Conservation (phyloP, 2,888 invertebrate genomes). For the Stenichneumon culpator region DNA sequence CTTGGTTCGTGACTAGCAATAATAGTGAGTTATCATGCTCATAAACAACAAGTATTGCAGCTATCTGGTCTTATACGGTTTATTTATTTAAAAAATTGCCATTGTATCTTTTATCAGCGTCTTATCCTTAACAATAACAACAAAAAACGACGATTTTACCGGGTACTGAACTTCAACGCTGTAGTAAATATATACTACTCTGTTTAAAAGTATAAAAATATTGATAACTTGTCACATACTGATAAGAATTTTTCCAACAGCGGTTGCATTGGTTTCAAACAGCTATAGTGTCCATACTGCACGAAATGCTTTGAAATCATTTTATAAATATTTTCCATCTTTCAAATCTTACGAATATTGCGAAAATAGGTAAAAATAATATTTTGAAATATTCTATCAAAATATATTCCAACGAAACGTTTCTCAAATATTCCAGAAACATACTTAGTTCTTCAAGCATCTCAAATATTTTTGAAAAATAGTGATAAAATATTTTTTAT, state of each 20-base stretch:
- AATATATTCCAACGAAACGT: too few relatives aligned
- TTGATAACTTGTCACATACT: background rate
- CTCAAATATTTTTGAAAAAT: too few relatives aligned
- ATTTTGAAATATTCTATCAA: too few relatives aligned
- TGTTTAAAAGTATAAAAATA: background rate
- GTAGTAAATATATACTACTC: background rate
- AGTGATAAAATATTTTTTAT: too few relatives aligned
- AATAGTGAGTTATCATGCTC: background rate
- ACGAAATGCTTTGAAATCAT: too few relatives aligned
- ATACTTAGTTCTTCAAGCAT: too few relatives aligned
- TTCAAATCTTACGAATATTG: too few relatives aligned
- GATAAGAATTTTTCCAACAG: background rate
- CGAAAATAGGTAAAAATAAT: too few relatives aligned
- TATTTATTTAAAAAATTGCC: background rate
- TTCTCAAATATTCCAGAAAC: too few relatives aligned
- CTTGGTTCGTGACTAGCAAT: background rate
- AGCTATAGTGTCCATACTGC: too few relatives aligned
- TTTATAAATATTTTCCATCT: too few relatives aligned
- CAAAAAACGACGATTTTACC: background rate
- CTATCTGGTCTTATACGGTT: background rate
- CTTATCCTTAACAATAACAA: background rate
- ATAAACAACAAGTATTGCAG: background rate
- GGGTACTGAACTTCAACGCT: background rate
- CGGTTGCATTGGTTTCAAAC: background rate
- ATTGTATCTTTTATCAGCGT: background rate